Conservation (phyloP, 2,113 vertebrate genomes). For the Bostrychus sinensis region DNA sequence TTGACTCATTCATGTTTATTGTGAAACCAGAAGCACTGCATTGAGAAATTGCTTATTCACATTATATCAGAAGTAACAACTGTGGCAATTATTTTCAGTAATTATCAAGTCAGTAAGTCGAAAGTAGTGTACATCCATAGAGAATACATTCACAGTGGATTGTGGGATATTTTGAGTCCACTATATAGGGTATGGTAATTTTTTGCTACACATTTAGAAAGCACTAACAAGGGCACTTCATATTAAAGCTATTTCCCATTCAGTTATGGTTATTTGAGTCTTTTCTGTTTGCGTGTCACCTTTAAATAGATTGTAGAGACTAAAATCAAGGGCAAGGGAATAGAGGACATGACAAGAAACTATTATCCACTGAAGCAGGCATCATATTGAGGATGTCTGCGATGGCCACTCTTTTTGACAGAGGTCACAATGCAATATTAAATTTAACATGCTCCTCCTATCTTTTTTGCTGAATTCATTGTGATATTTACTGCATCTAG, state of each 20-base stretch:
- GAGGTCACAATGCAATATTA: conserved; percentile 16
- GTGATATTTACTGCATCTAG: conserved; percentile 12
- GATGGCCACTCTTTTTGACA: neutral
- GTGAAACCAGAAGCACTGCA: neutral
- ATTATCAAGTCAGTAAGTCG: neutral
- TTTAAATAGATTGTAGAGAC: neutral
- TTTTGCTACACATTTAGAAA: conserved; percentile 4
- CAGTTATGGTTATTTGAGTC: neutral
- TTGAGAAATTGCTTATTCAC: neutral
- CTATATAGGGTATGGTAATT: conserved; percentile 2
- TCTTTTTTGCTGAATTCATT: conserved; percentile 17
- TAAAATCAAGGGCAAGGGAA: neutral
- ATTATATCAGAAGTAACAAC: neutral
- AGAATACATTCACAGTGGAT: neutral
- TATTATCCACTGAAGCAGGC: neutral
- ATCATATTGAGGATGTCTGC: neutral
- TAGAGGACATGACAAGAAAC: conserved; percentile 6
- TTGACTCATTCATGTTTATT: neutral
- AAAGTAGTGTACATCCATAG: conserved; percentile 2
- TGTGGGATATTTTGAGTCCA: conserved; percentile 1
- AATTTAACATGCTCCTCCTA: conserved; percentile 33
- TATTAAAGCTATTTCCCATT: neutral
- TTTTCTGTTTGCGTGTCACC: neutral
- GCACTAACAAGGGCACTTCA: conserved; percentile 3
- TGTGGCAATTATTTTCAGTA: neutral